Evolutionary conservation across 2,113 vertebrate species (phyloP), one percentile per base, ranked within the genome.

Genomic region (Rattus rattus): DNA sequence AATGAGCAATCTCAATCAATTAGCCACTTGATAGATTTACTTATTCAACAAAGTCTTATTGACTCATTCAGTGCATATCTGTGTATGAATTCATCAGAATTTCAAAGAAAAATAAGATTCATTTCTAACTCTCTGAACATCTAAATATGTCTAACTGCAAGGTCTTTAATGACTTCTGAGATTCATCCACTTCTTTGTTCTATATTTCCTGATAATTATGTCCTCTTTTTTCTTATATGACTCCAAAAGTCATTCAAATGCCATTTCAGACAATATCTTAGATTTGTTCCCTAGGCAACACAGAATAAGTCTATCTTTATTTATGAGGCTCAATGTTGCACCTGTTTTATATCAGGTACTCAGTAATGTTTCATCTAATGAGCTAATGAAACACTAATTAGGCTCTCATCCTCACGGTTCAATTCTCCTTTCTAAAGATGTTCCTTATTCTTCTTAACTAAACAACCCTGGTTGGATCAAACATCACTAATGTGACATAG

Each of bases 71-170:
- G n/a, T 81, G 20, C 3, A 36, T 26, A 88, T 65, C 54, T 90
- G 90, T 54, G 47, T 61, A 43, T 17, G 26, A 92, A 95, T 47
- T 76, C 67, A 86, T 3, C n/a, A 83, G 85, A 30, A 28, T 83
- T 61, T 90, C 13, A 83, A 81, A 92, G 43, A 90, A 94, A 20
- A 87, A 39, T 73, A 54, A 43, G 2, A 47, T 73, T 89, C 17
- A 96, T 88, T 70, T 84, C 12, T 39, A 81, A 56, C 13, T 91
- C 61, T 95, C 49, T 91, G n/a, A 85, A 95, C 91, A 93, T 30
- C 14, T 47, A n/a, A 88, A 91, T 80, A 85, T 91, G 26, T 63
- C 36, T 83, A 96, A 69, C 39, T 13, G 43, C 39, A 7, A 22
- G 36, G 39, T 61, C 47, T 28, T 76, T 24, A 54, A 5, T 79